Evolutionary conservation across 1,140 invertebrate species (phyloP), one percentile per base, ranked within the genome.

Genomic region (Psilanteris sp.): DNA sequence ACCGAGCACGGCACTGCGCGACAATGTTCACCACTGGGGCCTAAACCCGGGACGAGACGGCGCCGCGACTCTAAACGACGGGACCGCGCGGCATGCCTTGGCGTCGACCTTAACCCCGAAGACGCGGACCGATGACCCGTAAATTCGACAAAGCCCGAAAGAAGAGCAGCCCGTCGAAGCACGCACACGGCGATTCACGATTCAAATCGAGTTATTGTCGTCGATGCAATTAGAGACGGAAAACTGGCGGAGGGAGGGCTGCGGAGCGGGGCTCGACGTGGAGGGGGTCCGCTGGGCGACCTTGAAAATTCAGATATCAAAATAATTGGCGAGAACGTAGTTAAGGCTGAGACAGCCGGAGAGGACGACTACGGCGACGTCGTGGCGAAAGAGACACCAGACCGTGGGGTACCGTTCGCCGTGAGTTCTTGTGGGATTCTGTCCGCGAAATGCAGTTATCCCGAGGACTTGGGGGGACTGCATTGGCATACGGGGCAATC

Each of bases 351-450:
- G 73, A 76, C 50, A 55, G 41, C 22, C 52, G 36, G 36, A 31
- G 66, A 66, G 57, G 20, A 61, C 27, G 34, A 41, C 43, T 26
- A 52, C 39, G 75, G 16, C 64, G 64, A 68, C 44, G 66, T 50
- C 72, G 59, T 72, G 39, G 66, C 73, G 57, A 64, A 43, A 62
- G 61, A 27, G 52, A 57, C 43, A 50, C 43, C 34, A 59, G 55
- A 59, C 55, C 59, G 59, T 36, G 73, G 83, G 81, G 81, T 79
- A 87, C 87, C 79, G 83, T 62, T 87, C 86, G 81, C 80, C 80
- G 81, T 83, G 86, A 87, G 82, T 87, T 86, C 87, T 87, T 87
- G 85, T 84, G 83, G 85, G 85, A 86, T 87, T 87, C 87, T 88
- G 87, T 83, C 82, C 83, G 78, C 82, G 83, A 87, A 88, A 88